Base-by-base conservation (phyloP, 1,140 invertebrate species). In the Pissodes strobi region DNA sequence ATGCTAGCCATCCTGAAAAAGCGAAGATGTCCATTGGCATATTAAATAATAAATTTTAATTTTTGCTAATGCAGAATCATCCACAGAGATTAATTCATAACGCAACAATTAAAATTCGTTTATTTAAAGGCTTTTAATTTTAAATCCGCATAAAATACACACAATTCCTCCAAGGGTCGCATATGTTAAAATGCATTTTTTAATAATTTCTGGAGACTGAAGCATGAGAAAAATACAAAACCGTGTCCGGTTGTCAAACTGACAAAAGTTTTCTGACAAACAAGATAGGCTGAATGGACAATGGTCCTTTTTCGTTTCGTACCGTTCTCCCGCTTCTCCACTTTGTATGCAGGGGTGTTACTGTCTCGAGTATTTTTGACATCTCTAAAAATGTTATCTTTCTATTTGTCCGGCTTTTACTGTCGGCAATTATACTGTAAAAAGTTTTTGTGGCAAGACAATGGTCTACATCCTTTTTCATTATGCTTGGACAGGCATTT, bases 241-340 rank as follows among this genome's bases (percentile, higher is more conserved):
- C 70, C 70, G 69, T 70, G 65, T 64, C 64, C 58, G 58, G 68
- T 65, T 69, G 72, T 74, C 72, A 74, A 74, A 68, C 70, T 74
- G 72, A 69, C 72, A 74, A 74, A 72, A 72, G 66, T 72, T 73
- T 74, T 61, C 70, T 67, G 67, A 71, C 70, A 71, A 74, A 71
- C 68, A 74, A 74, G 72, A 74, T 71, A 66, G 64, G 63, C 57
- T 66, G 64, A 69, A 68, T 71, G 72, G 70, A 71, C 72, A 72
- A 68, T 67, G 18, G 63, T 38, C 57, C 64, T 55, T 62, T 60
- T 58, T 52, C 56, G 39, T 22, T 41, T 2, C 13, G 25, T 39
- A 41, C 52, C 48, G 9, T 27, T 3, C 4, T 43, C 43, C 34
- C 52, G 37, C 39, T 46, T 23, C 51, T 34, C 38, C 23, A 51